Percentiles rank a stretch among this genome's conserved stretches.
Evolutionary conservation across 2,888 invertebrate species (phyloP).

Genomic region (Cataglyphis cursor): DNA sequence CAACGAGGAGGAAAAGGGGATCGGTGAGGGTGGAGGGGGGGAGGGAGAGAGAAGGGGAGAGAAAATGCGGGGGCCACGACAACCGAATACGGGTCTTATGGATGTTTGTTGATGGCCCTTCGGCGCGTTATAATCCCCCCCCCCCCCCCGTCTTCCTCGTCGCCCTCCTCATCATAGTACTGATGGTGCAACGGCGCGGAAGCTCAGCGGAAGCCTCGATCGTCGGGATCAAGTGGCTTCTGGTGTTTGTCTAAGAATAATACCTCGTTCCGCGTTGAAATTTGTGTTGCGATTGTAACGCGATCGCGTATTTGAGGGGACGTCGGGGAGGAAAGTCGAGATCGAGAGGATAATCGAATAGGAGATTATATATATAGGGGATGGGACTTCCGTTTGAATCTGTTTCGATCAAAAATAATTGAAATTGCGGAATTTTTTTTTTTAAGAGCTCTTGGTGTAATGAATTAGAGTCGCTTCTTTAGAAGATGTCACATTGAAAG

Average conservation of each 20-base stretch:
- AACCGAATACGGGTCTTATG: slow-evolving; percentile 66
- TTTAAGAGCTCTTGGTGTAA: not conserved
- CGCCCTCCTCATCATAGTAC: not conserved
- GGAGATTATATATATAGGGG: slow-evolving; percentile 16
- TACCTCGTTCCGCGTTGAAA: slow-evolving; percentile 46
- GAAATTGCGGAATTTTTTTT: not conserved
- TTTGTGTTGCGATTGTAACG: slow-evolving; percentile 52
- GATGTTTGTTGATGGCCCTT: slow-evolving; percentile 71
- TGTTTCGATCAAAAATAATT: not conserved
- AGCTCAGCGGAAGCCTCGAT: slow-evolving; percentile 38
- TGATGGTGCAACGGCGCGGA: slow-evolving; percentile 30
- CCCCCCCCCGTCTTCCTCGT: too few relatives aligned
- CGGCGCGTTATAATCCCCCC: slow-evolving; percentile 55
- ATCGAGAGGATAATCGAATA: slow-evolving; percentile 32
- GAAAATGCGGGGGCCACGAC: slow-evolving; percentile 51
- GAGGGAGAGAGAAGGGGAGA: not conserved
- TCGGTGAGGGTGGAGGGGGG: too few relatives aligned
- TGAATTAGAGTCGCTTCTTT: not conserved
- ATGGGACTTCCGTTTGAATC: slow-evolving; percentile 1
- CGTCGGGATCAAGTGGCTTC: slow-evolving; percentile 51
- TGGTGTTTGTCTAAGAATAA: slow-evolving; percentile 54
- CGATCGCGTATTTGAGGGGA: slow-evolving; percentile 33
- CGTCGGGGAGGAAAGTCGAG: slow-evolving; percentile 29
- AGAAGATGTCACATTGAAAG: not conserved
- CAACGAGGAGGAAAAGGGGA: slow-evolving; percentile 34